Percentiles rank a stretch among this genome's conserved stretches.
phyloP scores from a whole-genome alignment of 2,113 vertebrate genomes.

The Pampusana beccarii region DNA sequence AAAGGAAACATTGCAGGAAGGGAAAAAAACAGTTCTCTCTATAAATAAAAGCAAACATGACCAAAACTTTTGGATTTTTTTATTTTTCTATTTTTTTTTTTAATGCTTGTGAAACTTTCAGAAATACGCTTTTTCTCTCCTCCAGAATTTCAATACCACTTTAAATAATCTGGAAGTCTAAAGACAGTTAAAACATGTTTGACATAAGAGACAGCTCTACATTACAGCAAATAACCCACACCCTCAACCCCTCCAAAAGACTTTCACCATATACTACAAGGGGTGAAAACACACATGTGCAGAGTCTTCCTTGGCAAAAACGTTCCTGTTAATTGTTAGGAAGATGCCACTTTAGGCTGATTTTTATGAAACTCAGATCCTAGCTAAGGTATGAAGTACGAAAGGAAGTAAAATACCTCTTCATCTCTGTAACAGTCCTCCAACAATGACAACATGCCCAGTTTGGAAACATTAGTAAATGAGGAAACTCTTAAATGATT shows the following conservation, averaged over 20 bases:
- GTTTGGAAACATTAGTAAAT: background rate
- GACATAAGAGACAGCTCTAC: background rate
- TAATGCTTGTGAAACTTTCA: background rate
- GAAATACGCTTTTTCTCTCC: background rate
- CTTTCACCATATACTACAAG: background rate
- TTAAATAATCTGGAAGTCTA: background rate
- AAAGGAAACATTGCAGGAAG: background rate
- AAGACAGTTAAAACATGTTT: background rate
- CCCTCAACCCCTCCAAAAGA: background rate
- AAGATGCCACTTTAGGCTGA: background rate
- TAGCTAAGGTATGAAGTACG: background rate
- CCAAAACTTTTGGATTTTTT: background rate
- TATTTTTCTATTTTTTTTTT: background rate
- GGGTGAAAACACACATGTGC: background rate
- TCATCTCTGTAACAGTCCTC: background rate
- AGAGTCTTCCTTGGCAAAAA: background rate
- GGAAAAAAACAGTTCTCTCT: background rate
- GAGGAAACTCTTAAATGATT: background rate
- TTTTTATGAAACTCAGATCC: background rate
- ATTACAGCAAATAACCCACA: background rate
- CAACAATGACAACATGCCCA: rapidly evolving
- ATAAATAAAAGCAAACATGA: background rate
- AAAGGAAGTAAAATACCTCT: background rate
- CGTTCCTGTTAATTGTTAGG: background rate
- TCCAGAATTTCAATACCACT: background rate